Base-by-base conservation (phyloP, 2,888 invertebrate species). In the Orthosia gothica region DNA sequence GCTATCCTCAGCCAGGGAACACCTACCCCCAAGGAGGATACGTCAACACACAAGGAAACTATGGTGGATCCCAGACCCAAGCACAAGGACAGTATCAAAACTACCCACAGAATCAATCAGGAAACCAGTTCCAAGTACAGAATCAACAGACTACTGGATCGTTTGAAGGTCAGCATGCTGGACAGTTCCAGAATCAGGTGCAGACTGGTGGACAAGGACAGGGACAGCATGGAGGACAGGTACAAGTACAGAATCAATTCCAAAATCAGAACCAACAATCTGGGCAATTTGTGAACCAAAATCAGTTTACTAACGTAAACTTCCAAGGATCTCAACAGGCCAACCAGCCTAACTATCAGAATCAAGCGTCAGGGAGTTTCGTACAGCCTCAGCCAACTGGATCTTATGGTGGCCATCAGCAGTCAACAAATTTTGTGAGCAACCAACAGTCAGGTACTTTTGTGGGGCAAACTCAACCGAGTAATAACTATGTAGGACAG, bases 161-260 rank as follows among this genome's bases (percentile, higher is more conserved):
- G 3, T 84, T 71, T 52, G 78, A 62, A 55, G 58, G 64, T 7
- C 88, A 86, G 47, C 86, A 83, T 9, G 62, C 49, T 20, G 82
- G 57, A 32, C 90, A 90, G 63, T 86, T 75, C 58, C 90, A 90
- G 55, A 86, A 77, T 47, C 88, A 88, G 18, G 71, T 63, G 23
- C 87, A 86, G 63, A 67, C 68, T 64, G 87, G 86, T 57, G 88
- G 26, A 3, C 82, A 66, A 50, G 63, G 61, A n/a, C 79, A 69
- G 9, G 75, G 57, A 11, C 79, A 79, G 26, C 50, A 50, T 18
- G 58, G 88, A 18, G 70, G 62, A 0, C 82, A 84, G 45, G 66
- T 40, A 32, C 83, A 85, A 50, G 32, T 55, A 2, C 80, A 83
- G 16, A 83, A 79, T 50, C 76, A 83, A 16, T 74, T 69, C 26